phyloP scores from a whole-genome alignment of 2,113 vertebrate species.

The Phalacrocorax pelagicus region DNA sequence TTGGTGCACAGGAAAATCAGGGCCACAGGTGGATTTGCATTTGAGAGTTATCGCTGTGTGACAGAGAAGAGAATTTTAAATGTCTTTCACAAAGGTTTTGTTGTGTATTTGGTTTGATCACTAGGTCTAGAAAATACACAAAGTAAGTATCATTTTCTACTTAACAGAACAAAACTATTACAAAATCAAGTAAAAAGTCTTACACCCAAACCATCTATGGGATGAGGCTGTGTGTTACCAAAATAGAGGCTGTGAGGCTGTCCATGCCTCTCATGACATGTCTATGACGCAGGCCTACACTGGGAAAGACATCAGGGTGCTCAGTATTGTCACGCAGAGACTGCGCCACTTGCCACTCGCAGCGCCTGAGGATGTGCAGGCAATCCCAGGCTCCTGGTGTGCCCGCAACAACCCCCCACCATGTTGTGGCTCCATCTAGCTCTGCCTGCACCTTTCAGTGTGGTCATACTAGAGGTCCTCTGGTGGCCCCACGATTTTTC shows the following conservation, averaged over 20 bases:
- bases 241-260: neutral
- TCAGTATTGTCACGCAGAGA: accelerated
- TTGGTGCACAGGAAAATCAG: neutral
- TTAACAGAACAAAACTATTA: neutral
- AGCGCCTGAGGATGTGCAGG: neutral
- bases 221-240: neutral
- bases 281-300: accelerated
- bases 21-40: neutral
- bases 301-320: neutral
- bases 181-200: neutral
- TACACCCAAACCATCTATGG: neutral
- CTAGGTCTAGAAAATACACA: neutral
- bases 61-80: neutral
- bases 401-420: neutral
- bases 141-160: neutral
- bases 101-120: neutral
- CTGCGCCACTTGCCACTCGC: neutral
- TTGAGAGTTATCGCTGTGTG: neutral
- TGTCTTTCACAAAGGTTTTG: neutral
- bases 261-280: neutral
- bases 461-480: neutral
- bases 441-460: neutral
- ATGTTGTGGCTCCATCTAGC: neutral
- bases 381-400: neutral
- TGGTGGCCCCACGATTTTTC: neutral